These are phyloP conservation scores for Monomorium pharaonis DNA, from an alignment of 1,140 invertebrate species.

Conservation along the genomic window DNA sequence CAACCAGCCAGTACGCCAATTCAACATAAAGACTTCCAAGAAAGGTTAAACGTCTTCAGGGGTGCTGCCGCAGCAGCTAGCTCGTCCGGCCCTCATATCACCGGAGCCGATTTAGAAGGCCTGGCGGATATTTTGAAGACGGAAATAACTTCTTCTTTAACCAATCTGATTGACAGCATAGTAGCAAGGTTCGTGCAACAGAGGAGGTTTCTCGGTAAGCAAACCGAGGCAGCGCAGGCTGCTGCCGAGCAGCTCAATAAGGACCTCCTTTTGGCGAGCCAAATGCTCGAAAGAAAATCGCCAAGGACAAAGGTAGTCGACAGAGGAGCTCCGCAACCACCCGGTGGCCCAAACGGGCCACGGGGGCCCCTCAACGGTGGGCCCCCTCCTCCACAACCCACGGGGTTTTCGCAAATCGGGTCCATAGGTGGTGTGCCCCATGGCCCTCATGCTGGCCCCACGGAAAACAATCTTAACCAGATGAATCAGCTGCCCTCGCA, in stretches of 20 bases:
- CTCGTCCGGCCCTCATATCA: conserved; percentile 87
- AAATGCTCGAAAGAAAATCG: conserved; percentile 93
- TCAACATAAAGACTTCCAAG: conserved; percentile 84
- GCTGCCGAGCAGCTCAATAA: conserved; percentile 93
- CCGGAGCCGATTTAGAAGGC: conserved; percentile 92
- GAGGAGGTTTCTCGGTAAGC: conserved; percentile 90
- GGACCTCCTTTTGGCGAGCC: conserved; percentile 91
- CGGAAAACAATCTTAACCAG: conserved; percentile 87
- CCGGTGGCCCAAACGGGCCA: conserved; percentile 82
- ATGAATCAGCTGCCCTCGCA: conserved; percentile 89
- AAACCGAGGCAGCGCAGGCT: conserved; percentile 90
- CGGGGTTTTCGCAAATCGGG: conserved; percentile 83
- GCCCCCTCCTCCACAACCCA: conserved; percentile 84
- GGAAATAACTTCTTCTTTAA: conserved; percentile 94
- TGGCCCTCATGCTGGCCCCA: conserved; percentile 81
- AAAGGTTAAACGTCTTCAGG: conserved; percentile 83
- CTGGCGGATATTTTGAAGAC: conserved; percentile 95
- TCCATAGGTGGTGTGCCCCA: conserved; percentile 78
- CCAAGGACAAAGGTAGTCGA: conserved; percentile 92
- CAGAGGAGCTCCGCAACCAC: conserved; percentile 84
- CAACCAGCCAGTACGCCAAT: conserved; percentile 83
- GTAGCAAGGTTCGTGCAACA: conserved; percentile 94
- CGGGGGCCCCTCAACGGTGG: conserved; percentile 83
- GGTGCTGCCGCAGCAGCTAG: conserved; percentile 74
- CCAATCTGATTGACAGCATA: conserved; percentile 95